Base-by-base conservation (phyloP, 2,888 invertebrate genomes). In the Eristalis pertinax region DNA sequence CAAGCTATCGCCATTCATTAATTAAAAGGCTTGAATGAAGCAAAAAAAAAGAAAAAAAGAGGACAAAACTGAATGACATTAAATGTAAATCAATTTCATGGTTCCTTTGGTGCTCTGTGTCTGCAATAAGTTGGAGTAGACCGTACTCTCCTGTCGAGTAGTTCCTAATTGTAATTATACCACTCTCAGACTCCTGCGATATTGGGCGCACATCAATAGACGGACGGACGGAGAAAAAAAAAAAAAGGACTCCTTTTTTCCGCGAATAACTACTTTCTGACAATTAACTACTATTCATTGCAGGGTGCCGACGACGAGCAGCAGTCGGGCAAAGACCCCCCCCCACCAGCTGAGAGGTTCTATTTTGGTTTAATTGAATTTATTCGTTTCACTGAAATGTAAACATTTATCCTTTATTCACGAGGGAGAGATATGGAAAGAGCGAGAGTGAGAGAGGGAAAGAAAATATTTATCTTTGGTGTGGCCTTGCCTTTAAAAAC, bases 401-500 rank as follows among this genome's bases (percentile, higher is more conserved):
- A 74, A 67, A 78, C 70, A 78, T 86, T 86, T 86, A 69, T 78
- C 50, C 38, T 70, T 74, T 43, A 62, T 65, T 15, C 43, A 58
- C 63, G 19, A 68, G 41, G 38, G 26, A 58, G 26, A 82, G 35
- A 68, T n/a, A n/a, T n/a, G 29, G 35, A 5, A 22, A 64, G 24
- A 1, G 10, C 1, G 32, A 10, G 32, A 10, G 41, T 38, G 26
- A 64, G 26, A 76, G 60, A 72, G 29, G 35, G 19, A 22, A 64
- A 32, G 24, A 10, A 50, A 19, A 29, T 78, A 70, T 80, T 67
- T 80, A 62, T 32, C 63, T 65, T 85, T 77, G 29, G 19, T 62
- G 70, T 58, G 69, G 77, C 77, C 84, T 82, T 86, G 85, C 43
- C 58, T 78, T 77, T 86, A 82, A 82, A 82, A 74, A 82, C 60